Evolutionary conservation across 1,140 invertebrate genomes (phyloP), one percentile per base, ranked within the genome.

Genomic region (Asbolus verrucosus): DNA sequence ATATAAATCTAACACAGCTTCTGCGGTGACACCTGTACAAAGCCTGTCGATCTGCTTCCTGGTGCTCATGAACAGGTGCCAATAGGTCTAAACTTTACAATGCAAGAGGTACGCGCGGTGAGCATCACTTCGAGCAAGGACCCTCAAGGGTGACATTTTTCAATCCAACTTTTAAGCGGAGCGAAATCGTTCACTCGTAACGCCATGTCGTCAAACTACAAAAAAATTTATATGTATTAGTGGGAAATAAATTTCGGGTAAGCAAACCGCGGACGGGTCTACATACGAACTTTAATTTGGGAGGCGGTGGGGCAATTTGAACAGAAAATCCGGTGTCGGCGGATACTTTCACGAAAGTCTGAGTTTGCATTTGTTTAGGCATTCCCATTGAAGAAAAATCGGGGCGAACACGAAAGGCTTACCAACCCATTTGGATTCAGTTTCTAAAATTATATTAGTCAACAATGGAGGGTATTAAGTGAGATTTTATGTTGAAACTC

Each of bases 161-260:
- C 46, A 54, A 54, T 54, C 46, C 46, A 54, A 54, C 46, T 54
- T 54, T 54, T 54, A 54, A 54, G 19, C 46, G 46, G 18, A 54
- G 13, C 46, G 46, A 54, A 13, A 9, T 19, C 46, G 0, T 14
- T 54, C 46, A 54, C 46, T 54, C 21, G 46, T 19, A 27, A 54
- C 46, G 21, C 46, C 11, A 54, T 54, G 24, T 13, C 46, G 46
- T 54, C 46, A 54, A 54, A 54, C 46, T 54, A 27, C 46, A 54
- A 54, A 54, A 43, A 54, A 54, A 54, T 54, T 54, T 54, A 54
- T 54, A 54, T 54, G 46, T 54, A 54, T 54, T 54, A 54, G 46
- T 21, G 21, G 18, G 21, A 50, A 54, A 54, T 54, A 54, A 24
- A 54, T 54, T 54, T 21, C 33, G 5, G 33, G 33, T n/a, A 36